phyloP scores from a whole-genome alignment of 2,113 vertebrate species.

The Mohoua ochrocephala region DNA sequence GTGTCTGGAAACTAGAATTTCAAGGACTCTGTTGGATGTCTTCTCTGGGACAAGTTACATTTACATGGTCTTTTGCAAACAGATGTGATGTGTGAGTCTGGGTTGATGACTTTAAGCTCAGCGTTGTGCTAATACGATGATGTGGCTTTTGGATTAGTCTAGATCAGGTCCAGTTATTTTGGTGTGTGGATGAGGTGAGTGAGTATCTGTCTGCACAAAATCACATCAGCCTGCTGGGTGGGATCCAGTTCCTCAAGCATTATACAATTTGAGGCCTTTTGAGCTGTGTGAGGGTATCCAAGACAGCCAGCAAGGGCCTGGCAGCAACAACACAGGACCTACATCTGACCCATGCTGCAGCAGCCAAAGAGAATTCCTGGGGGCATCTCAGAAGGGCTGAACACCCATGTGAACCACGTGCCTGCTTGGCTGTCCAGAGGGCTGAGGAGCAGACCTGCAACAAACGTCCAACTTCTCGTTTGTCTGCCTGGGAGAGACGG shows the following conservation, averaged over 20 bases:
- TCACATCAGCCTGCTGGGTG: neutral
- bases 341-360: neutral
- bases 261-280: neutral
- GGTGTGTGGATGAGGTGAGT: neutral
- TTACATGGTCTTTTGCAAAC: neutral
- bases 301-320: neutral
- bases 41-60: neutral
- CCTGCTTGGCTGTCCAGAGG: neutral
- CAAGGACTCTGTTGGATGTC: neutral
- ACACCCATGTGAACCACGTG: accelerated
- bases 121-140: neutral
- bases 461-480: neutral
- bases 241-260: neutral
- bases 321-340: neutral
- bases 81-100: neutral
- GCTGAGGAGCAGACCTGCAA: neutral
- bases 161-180: neutral
- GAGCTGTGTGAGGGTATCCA: neutral
- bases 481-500: neutral
- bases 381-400: neutral
- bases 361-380: neutral
- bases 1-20: neutral
- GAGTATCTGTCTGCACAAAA: neutral
- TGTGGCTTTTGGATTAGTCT: neutral
- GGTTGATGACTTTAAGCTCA: neutral